A percentile compares a stretch with the other conserved stretches of the same genome.
Evolutionary conservation across 2,888 invertebrate genomes (phyloP).

Genomic region (Chloroclystis v-ata): DNA sequence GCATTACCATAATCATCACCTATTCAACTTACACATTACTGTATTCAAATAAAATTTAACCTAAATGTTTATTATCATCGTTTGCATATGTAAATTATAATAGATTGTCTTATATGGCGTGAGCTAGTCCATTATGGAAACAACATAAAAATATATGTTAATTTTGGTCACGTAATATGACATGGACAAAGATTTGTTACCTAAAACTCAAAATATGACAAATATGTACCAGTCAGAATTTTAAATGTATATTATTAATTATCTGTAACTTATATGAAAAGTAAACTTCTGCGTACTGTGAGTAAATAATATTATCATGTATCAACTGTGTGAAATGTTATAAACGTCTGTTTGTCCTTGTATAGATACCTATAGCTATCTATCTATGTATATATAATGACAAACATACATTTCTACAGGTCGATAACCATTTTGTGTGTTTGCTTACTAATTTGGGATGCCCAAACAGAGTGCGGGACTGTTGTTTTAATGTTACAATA

Average conservation of each 20-base stretch:
- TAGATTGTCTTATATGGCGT: conserved; percentile 25
- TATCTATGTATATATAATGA: conserved; percentile 33
- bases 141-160: conserved; percentile 2
- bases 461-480: conserved; percentile 39
- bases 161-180: no score
- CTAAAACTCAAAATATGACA: no score
- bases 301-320: conserved; percentile 13
- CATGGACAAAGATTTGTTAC: no score
- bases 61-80: conserved; percentile 25
- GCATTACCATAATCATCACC: conserved; percentile 51
- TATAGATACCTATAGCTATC: no score
- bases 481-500: conserved; percentile 43
- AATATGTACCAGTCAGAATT: no score
- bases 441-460: conserved; percentile 49
- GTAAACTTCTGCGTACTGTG: conserved; percentile 2
- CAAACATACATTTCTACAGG: conserved; percentile 32
- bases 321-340: conserved; percentile 24
- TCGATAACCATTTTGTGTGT: conserved; percentile 36
- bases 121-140: conserved; percentile 11
- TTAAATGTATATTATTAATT: conserved; percentile 24
- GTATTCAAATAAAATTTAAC: conserved; percentile 50
- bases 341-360: no score
- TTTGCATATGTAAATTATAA: not conserved
- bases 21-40: conserved; percentile 49
- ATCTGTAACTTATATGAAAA: not conserved